Percentiles rank a stretch among this genome's conserved stretches.
phyloP scores from a whole-genome alignment of 2,888 invertebrate species.

The Eupithecia pulchellata region DNA sequence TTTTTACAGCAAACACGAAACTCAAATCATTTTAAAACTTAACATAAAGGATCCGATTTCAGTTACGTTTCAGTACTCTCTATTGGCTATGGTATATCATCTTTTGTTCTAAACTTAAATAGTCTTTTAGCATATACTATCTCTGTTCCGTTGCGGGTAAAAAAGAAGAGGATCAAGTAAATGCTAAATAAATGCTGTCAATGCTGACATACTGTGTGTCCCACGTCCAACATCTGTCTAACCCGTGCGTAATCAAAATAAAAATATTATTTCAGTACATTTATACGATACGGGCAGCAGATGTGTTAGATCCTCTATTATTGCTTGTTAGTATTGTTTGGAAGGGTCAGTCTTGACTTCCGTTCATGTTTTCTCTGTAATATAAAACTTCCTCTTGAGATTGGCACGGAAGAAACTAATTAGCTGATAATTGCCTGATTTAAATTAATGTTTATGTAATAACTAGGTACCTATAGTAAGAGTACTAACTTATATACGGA shows the following conservation, averaged over 20 bases:
- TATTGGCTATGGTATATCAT: too few species aligned
- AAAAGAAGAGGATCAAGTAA: too few species aligned
- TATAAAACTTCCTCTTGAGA: slow-evolving; percentile 18
- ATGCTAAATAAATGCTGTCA: background rate
- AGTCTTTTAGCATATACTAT: too few species aligned
- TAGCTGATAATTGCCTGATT: slow-evolving; percentile 6
- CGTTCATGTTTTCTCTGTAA: slow-evolving; percentile 58
- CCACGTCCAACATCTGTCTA: slow-evolving; percentile 77
- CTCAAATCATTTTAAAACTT: too few species aligned
- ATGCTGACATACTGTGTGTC: slow-evolving; percentile 51
- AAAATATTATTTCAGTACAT: slow-evolving; percentile 85
- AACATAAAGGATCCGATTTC: too few species aligned
- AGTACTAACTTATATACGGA: too few species aligned
- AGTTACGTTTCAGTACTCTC: too few species aligned
- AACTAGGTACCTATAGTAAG: too few species aligned
- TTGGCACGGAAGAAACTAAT: slow-evolving; percentile 1
- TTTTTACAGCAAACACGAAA: too few species aligned
- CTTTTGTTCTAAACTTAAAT: too few species aligned
- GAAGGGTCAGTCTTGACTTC: slow-evolving; percentile 81
- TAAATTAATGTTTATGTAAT: too few species aligned
- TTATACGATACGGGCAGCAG: slow-evolving; percentile 83
- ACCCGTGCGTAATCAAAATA: slow-evolving; percentile 83
- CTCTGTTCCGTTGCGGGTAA: too few species aligned
- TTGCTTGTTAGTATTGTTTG: slow-evolving; percentile 78
- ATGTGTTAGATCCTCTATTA: slow-evolving; percentile 79